Evolutionary conservation across 2,888 invertebrate genomes (phyloP).

Genomic region (Synanthedon vespiformis): DNA sequence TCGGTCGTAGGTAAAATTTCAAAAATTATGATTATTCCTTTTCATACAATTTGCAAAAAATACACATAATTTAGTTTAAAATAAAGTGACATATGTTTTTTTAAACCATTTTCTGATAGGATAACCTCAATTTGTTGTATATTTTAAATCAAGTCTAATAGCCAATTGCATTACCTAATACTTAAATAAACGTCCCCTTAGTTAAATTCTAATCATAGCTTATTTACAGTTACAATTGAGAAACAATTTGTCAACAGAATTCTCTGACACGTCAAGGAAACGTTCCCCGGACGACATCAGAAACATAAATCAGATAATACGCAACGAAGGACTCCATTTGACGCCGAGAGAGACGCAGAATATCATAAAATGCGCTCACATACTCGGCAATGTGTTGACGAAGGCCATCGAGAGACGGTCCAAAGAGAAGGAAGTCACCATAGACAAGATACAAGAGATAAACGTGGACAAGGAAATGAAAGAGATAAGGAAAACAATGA

Average conservation of each 20-base stretch:
- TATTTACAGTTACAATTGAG: too few relatives aligned
- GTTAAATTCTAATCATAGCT: too few relatives aligned
- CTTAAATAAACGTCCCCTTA: too few relatives aligned
- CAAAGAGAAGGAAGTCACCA: constrained; percentile 17
- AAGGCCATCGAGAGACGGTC: constrained; percentile 48
- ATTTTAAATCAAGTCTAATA: too few relatives aligned
- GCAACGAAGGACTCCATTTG: constrained; percentile 44
- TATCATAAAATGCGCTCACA: constrained; percentile 55
- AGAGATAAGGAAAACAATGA: constrained; percentile 42
- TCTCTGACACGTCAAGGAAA: constrained; percentile 24
- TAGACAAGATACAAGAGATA: constrained; percentile 5
- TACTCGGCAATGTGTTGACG: constrained; percentile 43
- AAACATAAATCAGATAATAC: constrained; percentile 37
- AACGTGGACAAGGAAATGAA: constrained; percentile 15
- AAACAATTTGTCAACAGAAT: constrained; percentile 20
- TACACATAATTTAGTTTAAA: too few relatives aligned
- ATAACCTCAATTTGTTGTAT: too few relatives aligned
- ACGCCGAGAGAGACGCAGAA: constrained; percentile 53
- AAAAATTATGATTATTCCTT: too few relatives aligned
- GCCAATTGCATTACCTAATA: too few relatives aligned
- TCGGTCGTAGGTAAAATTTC: too few relatives aligned
- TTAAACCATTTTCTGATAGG: too few relatives aligned
- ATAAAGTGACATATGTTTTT: too few relatives aligned
- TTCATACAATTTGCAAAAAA: too few relatives aligned
- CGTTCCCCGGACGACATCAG: constrained; percentile 42